A percentile compares a stretch with the other conserved stretches of the same genome.
Evolutionary conservation across 2,113 vertebrate species (phyloP).

Genomic region (Peromyscus californicus): DNA sequence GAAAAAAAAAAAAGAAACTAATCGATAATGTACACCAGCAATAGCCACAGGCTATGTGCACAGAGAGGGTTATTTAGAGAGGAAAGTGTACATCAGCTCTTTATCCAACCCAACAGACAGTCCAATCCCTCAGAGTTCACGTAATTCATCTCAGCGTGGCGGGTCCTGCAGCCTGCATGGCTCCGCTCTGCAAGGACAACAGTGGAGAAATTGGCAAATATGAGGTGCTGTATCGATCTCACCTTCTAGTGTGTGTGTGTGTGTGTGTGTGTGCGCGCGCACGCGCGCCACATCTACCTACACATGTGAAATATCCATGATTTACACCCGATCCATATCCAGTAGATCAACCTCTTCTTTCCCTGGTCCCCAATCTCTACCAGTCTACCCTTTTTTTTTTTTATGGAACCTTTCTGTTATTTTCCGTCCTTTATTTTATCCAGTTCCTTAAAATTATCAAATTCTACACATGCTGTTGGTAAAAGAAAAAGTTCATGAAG

Average conservation of each 20-base stretch:
- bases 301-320: neutral
- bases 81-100: neutral
- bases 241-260: neutral
- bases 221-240: neutral
- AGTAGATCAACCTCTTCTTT: neutral
- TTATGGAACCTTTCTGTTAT: neutral
- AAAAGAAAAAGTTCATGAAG: neutral
- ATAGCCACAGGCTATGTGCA: neutral
- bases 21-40: neutral
- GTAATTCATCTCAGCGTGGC: neutral
- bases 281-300: neutral
- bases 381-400: neutral
- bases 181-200: neutral
- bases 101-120: conserved; percentile 3
- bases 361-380: neutral
- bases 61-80: conserved; percentile 17
- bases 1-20: neutral
- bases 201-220: neutral
- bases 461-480: neutral
- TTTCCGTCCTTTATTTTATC: neutral
- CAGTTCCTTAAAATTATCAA: neutral
- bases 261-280: no score
- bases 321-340: neutral
- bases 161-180: neutral
- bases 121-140: conserved; percentile 36